phyloP scores from a whole-genome alignment of 2,888 invertebrate genomes.

The Leucophenga maculata region DNA sequence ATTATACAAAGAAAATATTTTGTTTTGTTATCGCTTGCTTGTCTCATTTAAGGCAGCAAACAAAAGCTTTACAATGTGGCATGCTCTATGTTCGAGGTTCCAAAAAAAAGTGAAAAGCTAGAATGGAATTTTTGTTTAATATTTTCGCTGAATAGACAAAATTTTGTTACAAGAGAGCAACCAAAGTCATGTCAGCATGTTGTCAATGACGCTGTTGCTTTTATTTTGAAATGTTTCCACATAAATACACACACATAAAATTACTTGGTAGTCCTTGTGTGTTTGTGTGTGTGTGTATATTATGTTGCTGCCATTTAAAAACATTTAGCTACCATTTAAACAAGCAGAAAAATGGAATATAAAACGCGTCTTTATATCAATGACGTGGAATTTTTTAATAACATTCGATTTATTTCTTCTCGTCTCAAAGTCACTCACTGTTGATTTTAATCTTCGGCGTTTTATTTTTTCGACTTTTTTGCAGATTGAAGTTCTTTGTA shows the following conservation, averaged over 20 bases:
- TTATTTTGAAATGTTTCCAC: no score
- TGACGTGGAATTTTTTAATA: slow-evolving; percentile 16
- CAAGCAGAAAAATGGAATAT: neutral
- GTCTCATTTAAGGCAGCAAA: no score
- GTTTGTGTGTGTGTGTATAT: no score
- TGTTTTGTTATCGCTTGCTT: no score
- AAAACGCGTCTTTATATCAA: neutral
- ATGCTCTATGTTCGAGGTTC: no score
- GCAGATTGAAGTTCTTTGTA: neutral
- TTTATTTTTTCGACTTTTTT: neutral
- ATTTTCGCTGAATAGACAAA: neutral
- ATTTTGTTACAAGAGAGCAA: no score
- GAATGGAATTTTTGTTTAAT: neutral
- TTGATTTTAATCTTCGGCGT: neutral
- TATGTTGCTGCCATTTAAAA: neutral
- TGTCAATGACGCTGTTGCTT: no score
- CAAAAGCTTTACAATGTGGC: no score
- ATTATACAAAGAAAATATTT: neutral
- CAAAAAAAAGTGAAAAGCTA: no score
- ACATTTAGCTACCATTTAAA: neutral
- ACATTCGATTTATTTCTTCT: slow-evolving; percentile 4
- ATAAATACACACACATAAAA: no score
- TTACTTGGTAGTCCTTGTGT: no score
- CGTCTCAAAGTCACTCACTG: neutral
- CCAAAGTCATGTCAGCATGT: no score